These are phyloP conservation scores for Holcopasites calliopsidis DNA, from an alignment of 1,140 invertebrate genomes.

Conservation along the genomic window DNA sequence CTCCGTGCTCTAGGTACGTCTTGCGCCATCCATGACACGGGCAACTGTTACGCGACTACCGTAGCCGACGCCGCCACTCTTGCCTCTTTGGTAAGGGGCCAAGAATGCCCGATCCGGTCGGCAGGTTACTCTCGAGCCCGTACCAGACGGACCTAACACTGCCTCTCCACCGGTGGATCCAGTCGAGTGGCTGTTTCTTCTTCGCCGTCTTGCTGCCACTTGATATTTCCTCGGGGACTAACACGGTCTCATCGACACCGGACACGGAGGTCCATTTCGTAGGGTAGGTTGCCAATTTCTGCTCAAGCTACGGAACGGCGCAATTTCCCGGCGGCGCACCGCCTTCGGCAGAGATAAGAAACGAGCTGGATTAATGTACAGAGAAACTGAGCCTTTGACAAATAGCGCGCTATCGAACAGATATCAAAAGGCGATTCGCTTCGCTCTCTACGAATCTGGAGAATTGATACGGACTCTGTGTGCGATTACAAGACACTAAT, in stretches of 20 bases:
- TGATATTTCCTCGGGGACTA: conserved; percentile 58
- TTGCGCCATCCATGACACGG: conserved; percentile 41
- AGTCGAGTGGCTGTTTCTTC: conserved; percentile 51
- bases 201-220: conserved; percentile 57
- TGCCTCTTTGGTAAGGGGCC: conserved; percentile 74
- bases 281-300: conserved; percentile 42
- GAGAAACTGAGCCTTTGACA: not conserved
- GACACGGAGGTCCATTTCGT: conserved; percentile 5
- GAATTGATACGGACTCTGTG: not conserved
- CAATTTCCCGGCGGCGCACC: not conserved
- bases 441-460: not conserved
- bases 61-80: conserved; percentile 44
- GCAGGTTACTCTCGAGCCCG: conserved; percentile 68
- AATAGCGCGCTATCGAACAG: not conserved
- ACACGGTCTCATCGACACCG: conserved; percentile 51
- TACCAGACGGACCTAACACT: conserved; percentile 71
- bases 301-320: not conserved
- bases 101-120: conserved; percentile 76
- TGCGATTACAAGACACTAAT: not conserved
- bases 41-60: conserved; percentile 56
- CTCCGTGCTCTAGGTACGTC: conserved; percentile 43
- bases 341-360: not conserved
- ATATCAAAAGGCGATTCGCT: not conserved
- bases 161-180: conserved; percentile 46
- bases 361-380: not conserved